These are phyloP conservation scores for Zonitis immaculata DNA, from an alignment of 2,888 invertebrate genomes.

Conservation along the genomic window DNA sequence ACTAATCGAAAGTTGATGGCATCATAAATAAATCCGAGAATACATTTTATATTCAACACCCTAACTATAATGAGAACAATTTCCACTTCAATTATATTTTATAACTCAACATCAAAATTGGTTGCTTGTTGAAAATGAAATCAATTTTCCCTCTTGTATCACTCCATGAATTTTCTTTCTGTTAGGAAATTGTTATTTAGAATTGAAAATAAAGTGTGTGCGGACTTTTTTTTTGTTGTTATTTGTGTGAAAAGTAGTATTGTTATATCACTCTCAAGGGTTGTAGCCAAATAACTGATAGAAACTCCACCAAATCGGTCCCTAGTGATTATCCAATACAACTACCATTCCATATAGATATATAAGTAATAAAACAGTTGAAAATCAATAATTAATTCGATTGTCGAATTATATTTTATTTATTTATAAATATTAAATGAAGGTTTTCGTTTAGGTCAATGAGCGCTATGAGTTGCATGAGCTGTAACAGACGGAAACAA, in stretches of 20 bases:
- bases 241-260: slow-evolving; percentile 1
- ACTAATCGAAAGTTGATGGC: slow-evolving; percentile 19
- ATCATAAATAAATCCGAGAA: slow-evolving; percentile 13
- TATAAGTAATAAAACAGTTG: background rate
- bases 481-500: slow-evolving; percentile 33
- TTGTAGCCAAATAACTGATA: background rate
- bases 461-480: slow-evolving; percentile 34
- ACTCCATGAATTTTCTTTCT: too few species aligned
- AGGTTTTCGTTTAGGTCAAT: slow-evolving; percentile 32
- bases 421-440: slow-evolving; percentile 15
- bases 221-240: too few species aligned
- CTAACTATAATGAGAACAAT: slow-evolving; percentile 4
- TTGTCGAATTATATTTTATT: background rate
- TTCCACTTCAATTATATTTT: slow-evolving; percentile 7
- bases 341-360: background rate
- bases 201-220: too few species aligned
- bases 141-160: background rate
- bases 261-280: background rate
- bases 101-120: background rate
- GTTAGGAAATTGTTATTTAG: too few species aligned
- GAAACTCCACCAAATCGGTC: background rate
- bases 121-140: slow-evolving; percentile 14
- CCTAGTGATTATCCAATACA: background rate
- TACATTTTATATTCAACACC: slow-evolving; percentile 6
- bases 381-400: background rate